Conservation (phyloP, 2,888 invertebrate species). For the Erannis defoliaria region DNA sequence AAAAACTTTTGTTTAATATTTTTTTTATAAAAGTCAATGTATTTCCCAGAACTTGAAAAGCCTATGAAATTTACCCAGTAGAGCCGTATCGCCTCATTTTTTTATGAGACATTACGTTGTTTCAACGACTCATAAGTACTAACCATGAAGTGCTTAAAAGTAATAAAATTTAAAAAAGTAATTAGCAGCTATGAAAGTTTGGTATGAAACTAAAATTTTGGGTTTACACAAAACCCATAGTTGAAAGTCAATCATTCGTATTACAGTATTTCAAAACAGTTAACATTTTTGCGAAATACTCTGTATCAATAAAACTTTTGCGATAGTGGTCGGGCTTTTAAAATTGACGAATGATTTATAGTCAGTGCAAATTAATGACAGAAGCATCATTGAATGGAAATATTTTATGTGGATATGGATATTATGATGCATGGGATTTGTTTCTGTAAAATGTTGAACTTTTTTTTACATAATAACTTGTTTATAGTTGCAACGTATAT, state of each 20-base stretch:
- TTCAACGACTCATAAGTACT: no score
- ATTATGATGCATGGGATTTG: slow-evolving; percentile 22
- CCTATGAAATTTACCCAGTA: no score
- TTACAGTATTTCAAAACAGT: slow-evolving; percentile 23
- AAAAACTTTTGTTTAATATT: no score
- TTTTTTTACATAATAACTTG: background rate
- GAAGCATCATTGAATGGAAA: slow-evolving; percentile 37
- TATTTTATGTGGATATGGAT: slow-evolving; percentile 29
- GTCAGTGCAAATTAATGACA: slow-evolving; percentile 43
- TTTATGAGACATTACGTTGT: no score
- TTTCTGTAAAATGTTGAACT: background rate
- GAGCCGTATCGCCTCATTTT: no score
- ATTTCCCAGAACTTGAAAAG: no score
- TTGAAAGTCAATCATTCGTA: background rate
- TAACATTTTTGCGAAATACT: slow-evolving; percentile 41
- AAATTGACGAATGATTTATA: slow-evolving; percentile 46
- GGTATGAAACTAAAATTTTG: no score
- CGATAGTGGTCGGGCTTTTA: slow-evolving; percentile 39
- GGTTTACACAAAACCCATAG: background rate
- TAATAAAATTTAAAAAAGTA: no score
- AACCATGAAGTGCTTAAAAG: no score
- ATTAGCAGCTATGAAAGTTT: no score
- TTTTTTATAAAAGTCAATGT: no score
- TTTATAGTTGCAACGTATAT: background rate
- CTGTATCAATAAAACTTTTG: slow-evolving; percentile 47